Conservation (phyloP, 2,113 vertebrate genomes). For the Suricata suricatta region DNA sequence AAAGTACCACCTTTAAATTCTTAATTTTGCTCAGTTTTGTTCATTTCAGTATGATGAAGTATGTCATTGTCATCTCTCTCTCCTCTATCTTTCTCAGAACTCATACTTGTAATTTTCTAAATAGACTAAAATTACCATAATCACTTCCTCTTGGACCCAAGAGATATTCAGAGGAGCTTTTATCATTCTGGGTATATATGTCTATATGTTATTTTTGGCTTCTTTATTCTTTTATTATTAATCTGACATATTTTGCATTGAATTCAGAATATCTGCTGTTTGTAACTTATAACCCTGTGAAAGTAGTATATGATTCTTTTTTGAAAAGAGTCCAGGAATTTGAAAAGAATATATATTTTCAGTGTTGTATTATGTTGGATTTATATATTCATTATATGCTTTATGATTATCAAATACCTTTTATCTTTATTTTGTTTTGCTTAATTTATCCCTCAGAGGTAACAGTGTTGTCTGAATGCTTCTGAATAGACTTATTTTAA, state of each 20-base stretch:
- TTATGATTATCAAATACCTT: neutral
- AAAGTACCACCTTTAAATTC: neutral
- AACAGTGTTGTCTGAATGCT: neutral
- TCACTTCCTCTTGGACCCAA: constrained; percentile 1
- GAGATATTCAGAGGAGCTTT: neutral
- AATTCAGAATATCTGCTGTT: neutral
- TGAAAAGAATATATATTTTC: neutral
- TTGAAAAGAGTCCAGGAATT: neutral
- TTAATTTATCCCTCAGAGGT: neutral
- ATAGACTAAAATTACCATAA: constrained; percentile 34
- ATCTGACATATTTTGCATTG: neutral
- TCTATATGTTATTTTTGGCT: neutral
- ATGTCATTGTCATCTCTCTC: neutral
- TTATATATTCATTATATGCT: neutral
- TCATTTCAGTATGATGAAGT: neutral
- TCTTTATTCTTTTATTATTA: neutral
- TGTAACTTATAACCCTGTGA: neutral
- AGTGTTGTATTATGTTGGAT: neutral
- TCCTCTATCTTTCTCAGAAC: neutral
- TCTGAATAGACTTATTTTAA: neutral
- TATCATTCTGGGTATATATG: neutral
- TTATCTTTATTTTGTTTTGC: neutral
- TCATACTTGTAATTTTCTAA: constrained; percentile 45
- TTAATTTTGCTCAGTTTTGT: neutral
- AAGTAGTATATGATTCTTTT: neutral